Evolutionary conservation across 2,113 vertebrate species (phyloP), one percentile per base, ranked within the genome.

Genomic region (Hippoglossus stenolepis): DNA sequence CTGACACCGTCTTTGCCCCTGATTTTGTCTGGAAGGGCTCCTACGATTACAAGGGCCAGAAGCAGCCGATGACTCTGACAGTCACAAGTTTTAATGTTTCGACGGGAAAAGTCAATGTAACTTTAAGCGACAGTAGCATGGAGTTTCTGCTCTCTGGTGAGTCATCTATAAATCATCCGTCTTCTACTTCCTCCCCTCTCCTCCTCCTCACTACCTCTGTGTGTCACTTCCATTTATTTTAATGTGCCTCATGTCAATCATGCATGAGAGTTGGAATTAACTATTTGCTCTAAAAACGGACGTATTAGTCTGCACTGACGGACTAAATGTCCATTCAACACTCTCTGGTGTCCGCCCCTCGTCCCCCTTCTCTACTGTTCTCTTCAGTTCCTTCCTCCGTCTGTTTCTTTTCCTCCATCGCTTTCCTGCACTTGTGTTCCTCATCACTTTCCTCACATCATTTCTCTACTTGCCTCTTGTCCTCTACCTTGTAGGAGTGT

Each of bases 11-110:
- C 18, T 98, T 99, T 91, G 96, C 97, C 51, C 95, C 96, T 65
- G 95, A 97, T 87, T 99, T 97, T 21, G 92, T 97, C 94, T 99
- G 98, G 98, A 99, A 97, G 94, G 98, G 98, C 57, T 99, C 97
- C 63, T 98, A 96, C 51, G 96, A 98, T 89, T 97, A 97, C 85
- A 98, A 97, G 91, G 97, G 95, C 84, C 96, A 94, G 80, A 99
- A 99, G 60, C 96, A 98, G 43, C 98, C 97, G 3, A 97, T 98
- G 95, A 97, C 96, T 82, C 89, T 99, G 93, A 98, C 96, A 51
- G 93, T 99, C 82, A 97, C 94, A 3, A 95, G 93, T 93, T 98
- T 98, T 90, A 99, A 99, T 83, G 93, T 93, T 67, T 96, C 96
- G 15, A 96, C 96, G 1, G 97, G 97, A 79, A 96, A 95, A 96